Base-by-base conservation (phyloP, 2,888 invertebrate genomes). In the Scaptomyza parva region DNA sequence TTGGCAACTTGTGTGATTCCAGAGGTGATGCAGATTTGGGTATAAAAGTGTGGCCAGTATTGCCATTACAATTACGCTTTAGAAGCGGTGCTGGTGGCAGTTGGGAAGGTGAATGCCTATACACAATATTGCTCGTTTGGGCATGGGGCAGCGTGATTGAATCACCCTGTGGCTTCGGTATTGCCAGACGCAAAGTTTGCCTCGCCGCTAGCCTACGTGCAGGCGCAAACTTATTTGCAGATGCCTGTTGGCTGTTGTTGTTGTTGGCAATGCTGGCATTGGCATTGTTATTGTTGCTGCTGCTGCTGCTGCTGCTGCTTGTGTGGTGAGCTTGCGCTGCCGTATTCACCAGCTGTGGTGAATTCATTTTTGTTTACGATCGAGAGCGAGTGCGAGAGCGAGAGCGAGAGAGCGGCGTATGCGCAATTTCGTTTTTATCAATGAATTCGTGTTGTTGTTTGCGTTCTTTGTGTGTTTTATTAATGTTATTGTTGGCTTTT, bases 161-260 rank as follows among this genome's bases (percentile, higher is more conserved):
- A 44, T 90, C 90, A 70, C 88, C 88, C 79, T 88, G 90, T 81
- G 88, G 88, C 61, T 91, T 91, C 48, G 91, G 91, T 82, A 91
- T 91, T 12, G 91, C 91, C 69, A 91, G 75, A 2, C 92, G 91
- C 18, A 91, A 66, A 12, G 91, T 91, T 75, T 91, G 91, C 8
- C 92, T 78, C 1, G 91, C 91, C 22, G 91, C 91, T 77, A 91
- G 90, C 62, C 91, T 89, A 85, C 92, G 91, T 87, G 91, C 89
- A 88, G 91, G 91, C 91, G 92, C 91, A 79, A 89, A 89, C 72
- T 90, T 89, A 88, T 85, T 89, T 28, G 73, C 68, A n/a, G 70
- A n/a, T 24, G 53, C 12, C 17, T 55, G 39, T 12, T 26, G 14
- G 40, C 44, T 62, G 78, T 35, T 59, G 70, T 11, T 28, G 51